phyloP scores from a whole-genome alignment of 2,888 invertebrate species.

The Boloria euphrosyne region DNA sequence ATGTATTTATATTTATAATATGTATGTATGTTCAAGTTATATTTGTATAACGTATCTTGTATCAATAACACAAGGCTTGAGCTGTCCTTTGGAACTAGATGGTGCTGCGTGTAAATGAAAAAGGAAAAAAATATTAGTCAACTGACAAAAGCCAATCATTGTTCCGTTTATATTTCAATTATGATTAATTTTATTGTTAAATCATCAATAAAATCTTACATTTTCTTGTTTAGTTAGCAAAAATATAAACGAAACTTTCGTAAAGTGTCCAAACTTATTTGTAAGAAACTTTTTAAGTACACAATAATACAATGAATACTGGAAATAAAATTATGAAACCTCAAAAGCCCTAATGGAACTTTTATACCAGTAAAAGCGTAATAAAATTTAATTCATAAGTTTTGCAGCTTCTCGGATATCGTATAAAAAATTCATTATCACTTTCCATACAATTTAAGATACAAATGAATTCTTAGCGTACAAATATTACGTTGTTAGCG shows the following conservation, averaged over 20 bases:
- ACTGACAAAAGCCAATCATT: no score
- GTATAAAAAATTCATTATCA: slow-evolving; percentile 20
- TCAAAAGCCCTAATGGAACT: slow-evolving; percentile 17
- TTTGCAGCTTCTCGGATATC: slow-evolving; percentile 21
- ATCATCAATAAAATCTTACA: no score
- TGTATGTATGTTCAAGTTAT: no score
- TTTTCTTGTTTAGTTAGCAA: not conserved
- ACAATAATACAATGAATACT: slow-evolving; percentile 12
- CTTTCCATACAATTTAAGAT: slow-evolving; percentile 11
- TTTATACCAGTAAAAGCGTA: slow-evolving; percentile 26
- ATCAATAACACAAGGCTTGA: no score
- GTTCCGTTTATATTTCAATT: no score
- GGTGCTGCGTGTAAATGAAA: no score
- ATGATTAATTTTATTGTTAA: no score
- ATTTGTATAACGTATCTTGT: no score
- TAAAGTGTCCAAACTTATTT: not conserved
- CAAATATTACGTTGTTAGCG: slow-evolving; percentile 21
- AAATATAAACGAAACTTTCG: not conserved
- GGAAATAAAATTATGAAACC: slow-evolving; percentile 13
- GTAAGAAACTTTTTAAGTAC: not conserved
- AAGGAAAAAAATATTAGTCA: no score
- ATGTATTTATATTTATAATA: no score
- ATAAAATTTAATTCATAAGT: slow-evolving; percentile 26
- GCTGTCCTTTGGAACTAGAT: no score
- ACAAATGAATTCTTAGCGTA: slow-evolving; percentile 17